Base-by-base conservation (phyloP, 30 jellyfish, hydroid and myxozoan genomes). In the Catostylus mosaicus region DNA sequence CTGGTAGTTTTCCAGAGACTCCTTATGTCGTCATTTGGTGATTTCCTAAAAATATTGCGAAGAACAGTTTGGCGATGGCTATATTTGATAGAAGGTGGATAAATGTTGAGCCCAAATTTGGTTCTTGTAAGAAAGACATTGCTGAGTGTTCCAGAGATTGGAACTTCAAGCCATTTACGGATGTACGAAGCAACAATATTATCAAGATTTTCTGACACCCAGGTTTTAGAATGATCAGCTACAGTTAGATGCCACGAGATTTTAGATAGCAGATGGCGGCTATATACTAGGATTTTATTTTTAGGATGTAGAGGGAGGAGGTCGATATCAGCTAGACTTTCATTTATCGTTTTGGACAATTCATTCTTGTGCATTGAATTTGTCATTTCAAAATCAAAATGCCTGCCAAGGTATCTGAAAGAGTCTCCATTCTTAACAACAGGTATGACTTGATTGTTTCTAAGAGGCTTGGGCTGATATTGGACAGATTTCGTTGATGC, bases 191-290 rank as follows among this genome's bases (percentile, higher is more conserved):
- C 56, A n/a, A 29, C 0, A 18, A 75, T 16, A 54, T 75, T 26
- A 60, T 75, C 87, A 1, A 75, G 33, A 50, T 51, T 50, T 16
- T 75, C 77, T 11, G 60, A 19, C 3, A 75, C 87, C 87, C 75
- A 75, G 30, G 80, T 75, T 74, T 34, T 75, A 3, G 80, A 54
- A 20, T 48, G 60, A 75, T 75, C 40, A 10, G 87, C 80, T 11
- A 75, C 61, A 54, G 87, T 45, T 4, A 50, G 34, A 54, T 75
- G 87, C 75, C 75, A 75, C 0, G 87, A 75, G 6, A 75, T 30
- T 54, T 50, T 47, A 32, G 60, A 75, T 18, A 75, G 80, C 27
- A 75, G 18, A 75, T 30, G 51, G 36, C 60, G 75, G 32, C 52
- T 29, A 33, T 75, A 54, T 0, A 47, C 23, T 22, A 31, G 46